Conservation (phyloP, 64 coral and sea anemone species). For the Porites lutea region DNA sequence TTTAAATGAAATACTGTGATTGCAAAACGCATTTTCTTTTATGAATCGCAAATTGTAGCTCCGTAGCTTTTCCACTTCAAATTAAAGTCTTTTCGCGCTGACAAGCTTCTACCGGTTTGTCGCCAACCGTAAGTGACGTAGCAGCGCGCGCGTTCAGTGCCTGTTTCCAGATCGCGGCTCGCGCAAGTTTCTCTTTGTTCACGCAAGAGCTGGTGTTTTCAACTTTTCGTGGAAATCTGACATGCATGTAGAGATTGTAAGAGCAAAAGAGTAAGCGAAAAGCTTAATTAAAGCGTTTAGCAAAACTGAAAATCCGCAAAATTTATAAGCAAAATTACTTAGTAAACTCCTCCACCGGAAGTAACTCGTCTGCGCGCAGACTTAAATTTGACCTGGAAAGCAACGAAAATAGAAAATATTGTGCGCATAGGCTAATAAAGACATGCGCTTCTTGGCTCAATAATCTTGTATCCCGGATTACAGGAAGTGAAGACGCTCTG, state of each 20-base stretch:
- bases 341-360: too few species aligned
- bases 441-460: background rate
- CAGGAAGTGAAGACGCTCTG: slow-evolving; percentile 28
- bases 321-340: too few species aligned
- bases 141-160: background rate
- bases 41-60: too few species aligned
- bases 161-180: background rate
- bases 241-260: background rate
- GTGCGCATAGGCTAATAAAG: too few species aligned
- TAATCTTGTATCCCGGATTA: background rate
- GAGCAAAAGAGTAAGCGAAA: background rate
- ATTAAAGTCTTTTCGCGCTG: background rate
- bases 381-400: too few species aligned
- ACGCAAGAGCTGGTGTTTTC: background rate
- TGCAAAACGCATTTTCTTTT: too few species aligned
- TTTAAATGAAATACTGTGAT: too few species aligned
- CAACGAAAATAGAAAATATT: background rate
- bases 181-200: background rate
- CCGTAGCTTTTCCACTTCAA: too few species aligned
- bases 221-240: background rate
- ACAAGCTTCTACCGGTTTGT: slow-evolving; percentile 45
- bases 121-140: background rate
- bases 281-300: background rate
- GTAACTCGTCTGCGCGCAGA: too few species aligned
- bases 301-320: background rate